Conservation (phyloP, 2,888 invertebrate genomes). For the Perizoma flavofasciatum region DNA sequence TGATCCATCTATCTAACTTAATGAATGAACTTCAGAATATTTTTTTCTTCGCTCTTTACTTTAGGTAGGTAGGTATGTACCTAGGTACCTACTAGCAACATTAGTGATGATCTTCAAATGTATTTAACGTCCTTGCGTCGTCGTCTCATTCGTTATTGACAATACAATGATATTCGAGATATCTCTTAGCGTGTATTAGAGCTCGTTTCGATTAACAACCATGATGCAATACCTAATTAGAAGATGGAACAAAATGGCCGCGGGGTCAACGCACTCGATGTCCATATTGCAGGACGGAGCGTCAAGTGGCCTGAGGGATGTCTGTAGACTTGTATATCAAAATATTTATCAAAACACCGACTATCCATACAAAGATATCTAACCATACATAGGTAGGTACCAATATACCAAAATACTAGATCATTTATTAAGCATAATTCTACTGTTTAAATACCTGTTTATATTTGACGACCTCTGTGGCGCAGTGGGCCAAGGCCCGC, state of each 20-base stretch:
- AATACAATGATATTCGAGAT: conserved; percentile 23
- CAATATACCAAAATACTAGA: no score
- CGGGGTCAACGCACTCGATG: conserved; percentile 48
- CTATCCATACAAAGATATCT: no score
- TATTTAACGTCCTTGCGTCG: conserved; percentile 15
- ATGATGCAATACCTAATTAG: conserved; percentile 70
- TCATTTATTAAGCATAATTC: no score
- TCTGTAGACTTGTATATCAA: neutral
- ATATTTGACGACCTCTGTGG: no score
- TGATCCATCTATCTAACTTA: no score
- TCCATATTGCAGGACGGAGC: conserved; percentile 37
- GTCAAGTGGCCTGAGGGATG: conserved; percentile 33
- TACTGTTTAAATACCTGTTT: no score
- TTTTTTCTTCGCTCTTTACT: no score
- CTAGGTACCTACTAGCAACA: neutral
- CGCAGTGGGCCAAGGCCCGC: no score
- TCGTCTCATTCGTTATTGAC: conserved; percentile 22
- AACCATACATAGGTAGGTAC: no score
- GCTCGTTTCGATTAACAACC: conserved; percentile 37
- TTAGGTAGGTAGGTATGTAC: no score
- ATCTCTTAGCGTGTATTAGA: conserved; percentile 28
- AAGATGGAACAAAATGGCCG: conserved; percentile 65
- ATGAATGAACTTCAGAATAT: no score
- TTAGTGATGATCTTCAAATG: conserved; percentile 13
- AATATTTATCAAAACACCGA: no score